These are phyloP conservation scores for Bombus sibiricus DNA, from an alignment of 1,140 invertebrate species.

Conservation along the genomic window DNA sequence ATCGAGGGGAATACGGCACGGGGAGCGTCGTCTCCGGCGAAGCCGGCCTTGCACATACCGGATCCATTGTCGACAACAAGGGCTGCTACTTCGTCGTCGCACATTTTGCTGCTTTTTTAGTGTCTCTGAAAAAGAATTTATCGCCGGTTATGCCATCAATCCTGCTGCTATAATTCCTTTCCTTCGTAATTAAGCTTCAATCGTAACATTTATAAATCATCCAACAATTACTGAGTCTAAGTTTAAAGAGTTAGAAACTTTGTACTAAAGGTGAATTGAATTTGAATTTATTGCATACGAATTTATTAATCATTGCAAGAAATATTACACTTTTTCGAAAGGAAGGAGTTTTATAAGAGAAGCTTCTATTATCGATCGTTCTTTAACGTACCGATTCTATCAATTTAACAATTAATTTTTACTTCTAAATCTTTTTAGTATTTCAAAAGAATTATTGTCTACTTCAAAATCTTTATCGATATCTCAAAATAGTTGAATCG, in stretches of 20 bases:
- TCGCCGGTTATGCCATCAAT: too few relatives aligned
- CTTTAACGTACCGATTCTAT: not conserved
- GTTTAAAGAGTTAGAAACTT: too few relatives aligned
- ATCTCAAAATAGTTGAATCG: not conserved
- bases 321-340: not conserved
- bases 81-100: constrained; percentile 95
- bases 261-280: too few relatives aligned
- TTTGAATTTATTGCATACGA: too few relatives aligned
- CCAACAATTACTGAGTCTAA: too few relatives aligned
- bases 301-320: not conserved
- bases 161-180: not conserved
- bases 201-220: too few relatives aligned
- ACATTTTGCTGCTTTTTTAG: constrained; percentile 88
- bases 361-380: not conserved
- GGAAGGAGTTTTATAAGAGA: too few relatives aligned
- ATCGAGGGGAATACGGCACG: constrained; percentile 95
- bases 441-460: not conserved
- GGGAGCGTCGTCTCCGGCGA: constrained; percentile 94
- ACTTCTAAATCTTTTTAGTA: not conserved
- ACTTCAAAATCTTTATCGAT: not conserved
- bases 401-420: not conserved
- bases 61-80: constrained; percentile 94
- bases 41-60: constrained; percentile 96
- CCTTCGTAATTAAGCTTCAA: not conserved
- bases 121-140: constrained; percentile 54